Percentiles rank a stretch among this genome's conserved stretches.
phyloP scores from a whole-genome alignment of 1,140 invertebrate species.

The Reticulitermes speratus region DNA sequence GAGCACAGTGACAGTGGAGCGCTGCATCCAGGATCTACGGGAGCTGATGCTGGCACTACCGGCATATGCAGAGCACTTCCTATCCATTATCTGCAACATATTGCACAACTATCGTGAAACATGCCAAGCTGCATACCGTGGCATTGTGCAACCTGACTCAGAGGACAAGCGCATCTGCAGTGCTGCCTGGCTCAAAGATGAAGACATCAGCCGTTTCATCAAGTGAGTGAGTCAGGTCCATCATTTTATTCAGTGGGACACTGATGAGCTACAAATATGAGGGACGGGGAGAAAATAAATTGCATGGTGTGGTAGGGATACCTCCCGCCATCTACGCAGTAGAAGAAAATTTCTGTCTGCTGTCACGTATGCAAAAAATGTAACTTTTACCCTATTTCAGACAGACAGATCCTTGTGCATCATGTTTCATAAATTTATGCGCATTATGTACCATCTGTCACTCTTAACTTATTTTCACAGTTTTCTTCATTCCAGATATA shows the following conservation, averaged over 20 bases:
- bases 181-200: constrained; percentile 90
- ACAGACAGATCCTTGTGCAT: too few species aligned
- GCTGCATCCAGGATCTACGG: constrained; percentile 66
- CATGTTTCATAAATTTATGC: too few species aligned
- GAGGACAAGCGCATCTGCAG: constrained; percentile 81
- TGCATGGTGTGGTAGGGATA: too few species aligned
- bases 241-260: neutral
- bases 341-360: too few species aligned
- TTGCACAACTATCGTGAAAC: constrained; percentile 74
- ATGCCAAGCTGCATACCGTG: constrained; percentile 70
- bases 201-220: constrained; percentile 88
- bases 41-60: constrained; percentile 70
- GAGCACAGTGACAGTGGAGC: constrained; percentile 72
- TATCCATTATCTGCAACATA: constrained; percentile 66
- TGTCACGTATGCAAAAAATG: too few species aligned
- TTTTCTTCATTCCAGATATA: too few species aligned
- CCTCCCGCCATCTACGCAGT: too few species aligned
- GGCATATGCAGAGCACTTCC: constrained; percentile 66
- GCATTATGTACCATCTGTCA: too few species aligned
- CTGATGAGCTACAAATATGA: too few species aligned
- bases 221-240: constrained; percentile 53
- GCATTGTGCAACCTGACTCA: constrained; percentile 76
- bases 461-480: too few species aligned
- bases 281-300: too few species aligned
- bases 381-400: too few species aligned